Percentiles rank a stretch among this genome's conserved stretches.
phyloP scores from a whole-genome alignment of 2,797 vertebrate species.

The Bradypodion pumilum region DNA sequence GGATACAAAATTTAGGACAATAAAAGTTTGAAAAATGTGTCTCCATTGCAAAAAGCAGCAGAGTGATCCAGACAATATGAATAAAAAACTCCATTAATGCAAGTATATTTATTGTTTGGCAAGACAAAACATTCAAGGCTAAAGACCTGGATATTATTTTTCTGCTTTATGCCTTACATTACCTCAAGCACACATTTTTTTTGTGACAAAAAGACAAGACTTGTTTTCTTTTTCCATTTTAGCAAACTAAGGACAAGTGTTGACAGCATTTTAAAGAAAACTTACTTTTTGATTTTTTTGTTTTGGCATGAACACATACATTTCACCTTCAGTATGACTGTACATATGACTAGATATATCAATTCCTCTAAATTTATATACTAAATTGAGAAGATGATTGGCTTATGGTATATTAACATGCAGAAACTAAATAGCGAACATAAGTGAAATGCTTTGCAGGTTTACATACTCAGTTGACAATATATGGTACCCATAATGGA shows the following conservation, averaged over 20 bases:
- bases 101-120: background rate
- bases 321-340: background rate
- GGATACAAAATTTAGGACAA: background rate
- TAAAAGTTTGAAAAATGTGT: background rate
- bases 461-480: background rate
- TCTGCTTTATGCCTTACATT: slow-evolving; percentile 45
- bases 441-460: background rate
- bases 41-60: background rate
- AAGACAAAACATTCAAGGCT: slow-evolving; percentile 52
- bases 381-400: background rate
- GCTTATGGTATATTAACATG: slow-evolving; percentile 8
- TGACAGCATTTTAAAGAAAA: background rate
- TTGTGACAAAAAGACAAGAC: slow-evolving; percentile 33
- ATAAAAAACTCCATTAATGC: background rate
- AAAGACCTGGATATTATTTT: background rate
- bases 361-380: background rate
- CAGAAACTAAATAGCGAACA: background rate
- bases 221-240: slow-evolving; percentile 30
- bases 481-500: slow-evolving; percentile 2
- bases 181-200: slow-evolving; percentile 41
- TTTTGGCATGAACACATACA: background rate
- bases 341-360: background rate
- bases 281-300: background rate
- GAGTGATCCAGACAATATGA: background rate
- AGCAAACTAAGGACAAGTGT: background rate